A percentile compares a stretch with the other conserved stretches of the same genome.
Evolutionary conservation across 2,888 invertebrate genomes (phyloP).

Genomic region (Tetragonula carbonaria): DNA sequence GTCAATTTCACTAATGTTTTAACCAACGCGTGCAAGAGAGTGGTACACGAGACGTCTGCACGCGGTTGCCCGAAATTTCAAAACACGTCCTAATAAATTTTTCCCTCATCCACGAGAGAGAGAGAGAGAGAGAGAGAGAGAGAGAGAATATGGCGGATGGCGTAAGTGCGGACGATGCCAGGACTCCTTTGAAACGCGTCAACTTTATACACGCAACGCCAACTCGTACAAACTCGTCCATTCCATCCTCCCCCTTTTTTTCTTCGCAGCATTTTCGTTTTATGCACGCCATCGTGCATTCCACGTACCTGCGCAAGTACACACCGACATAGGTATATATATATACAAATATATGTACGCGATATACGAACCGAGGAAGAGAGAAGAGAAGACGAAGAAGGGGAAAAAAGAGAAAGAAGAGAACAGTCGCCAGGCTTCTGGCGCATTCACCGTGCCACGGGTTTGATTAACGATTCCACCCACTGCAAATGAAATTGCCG

Average conservation of each 20-base stretch:
- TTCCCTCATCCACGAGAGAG: constrained; percentile 9
- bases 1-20: neutral
- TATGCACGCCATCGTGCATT: constrained; percentile 32
- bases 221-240: constrained; percentile 6
- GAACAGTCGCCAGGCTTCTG: constrained; percentile 33
- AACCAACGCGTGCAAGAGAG: neutral
- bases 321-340: neutral
- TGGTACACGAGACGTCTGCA: neutral
- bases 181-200: constrained; percentile 29
- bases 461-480: constrained; percentile 68
- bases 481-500: constrained; percentile 63
- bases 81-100: constrained; percentile 42
- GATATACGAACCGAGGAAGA: too few species aligned
- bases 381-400: too few species aligned
- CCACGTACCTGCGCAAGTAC: neutral
- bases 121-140: neutral
- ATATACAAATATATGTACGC: neutral
- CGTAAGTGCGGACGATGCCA: neutral
- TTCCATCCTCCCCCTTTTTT: neutral
- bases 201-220: constrained; percentile 1
- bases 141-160: neutral
- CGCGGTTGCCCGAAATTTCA: constrained; percentile 26
- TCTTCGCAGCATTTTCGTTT: constrained; percentile 44
- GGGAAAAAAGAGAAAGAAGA: too few species aligned
- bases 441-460: constrained; percentile 50